phyloP scores from a whole-genome alignment of 2,888 invertebrate genomes.

The Spatulosminthurus flaviceps region DNA sequence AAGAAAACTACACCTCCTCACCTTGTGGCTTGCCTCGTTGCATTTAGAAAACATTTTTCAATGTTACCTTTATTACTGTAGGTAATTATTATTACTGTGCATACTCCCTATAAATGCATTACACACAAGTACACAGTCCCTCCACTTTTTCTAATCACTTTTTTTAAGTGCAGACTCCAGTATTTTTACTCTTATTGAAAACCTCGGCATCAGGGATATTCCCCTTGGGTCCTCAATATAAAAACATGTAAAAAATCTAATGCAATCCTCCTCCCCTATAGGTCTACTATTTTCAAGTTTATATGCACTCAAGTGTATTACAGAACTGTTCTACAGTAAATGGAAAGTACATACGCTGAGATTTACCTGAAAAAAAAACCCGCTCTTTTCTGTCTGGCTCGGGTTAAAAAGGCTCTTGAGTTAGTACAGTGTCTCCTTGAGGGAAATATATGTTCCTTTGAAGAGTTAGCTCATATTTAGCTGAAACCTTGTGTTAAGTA shows the following conservation, averaged over 20 bases:
- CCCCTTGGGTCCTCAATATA: slow-evolving; percentile 2
- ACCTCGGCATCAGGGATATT: not conserved
- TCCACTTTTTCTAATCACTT: not conserved
- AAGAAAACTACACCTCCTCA: slow-evolving; percentile 35
- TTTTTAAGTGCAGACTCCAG: not conserved
- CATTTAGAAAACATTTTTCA: not conserved
- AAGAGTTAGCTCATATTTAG: too few relatives aligned
- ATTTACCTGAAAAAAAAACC: not conserved
- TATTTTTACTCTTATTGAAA: not conserved
- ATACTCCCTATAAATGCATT: too few relatives aligned
- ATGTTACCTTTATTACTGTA: not conserved
- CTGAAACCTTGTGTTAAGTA: not conserved
- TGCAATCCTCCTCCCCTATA: not conserved
- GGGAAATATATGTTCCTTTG: too few relatives aligned
- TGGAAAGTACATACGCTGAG: not conserved
- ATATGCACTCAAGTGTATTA: too few relatives aligned
- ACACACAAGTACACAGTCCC: too few relatives aligned
- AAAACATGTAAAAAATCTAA: not conserved
- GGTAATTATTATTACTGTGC: too few relatives aligned
- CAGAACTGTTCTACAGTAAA: too few relatives aligned
- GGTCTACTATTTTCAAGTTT: too few relatives aligned
- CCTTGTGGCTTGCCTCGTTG: not conserved
- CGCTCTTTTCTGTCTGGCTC: slow-evolving; percentile 11
- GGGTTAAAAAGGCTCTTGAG: not conserved
- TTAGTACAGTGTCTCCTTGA: not conserved